phyloP scores from a whole-genome alignment of 2,113 vertebrate species.

The Copsychus sechellarum region DNA sequence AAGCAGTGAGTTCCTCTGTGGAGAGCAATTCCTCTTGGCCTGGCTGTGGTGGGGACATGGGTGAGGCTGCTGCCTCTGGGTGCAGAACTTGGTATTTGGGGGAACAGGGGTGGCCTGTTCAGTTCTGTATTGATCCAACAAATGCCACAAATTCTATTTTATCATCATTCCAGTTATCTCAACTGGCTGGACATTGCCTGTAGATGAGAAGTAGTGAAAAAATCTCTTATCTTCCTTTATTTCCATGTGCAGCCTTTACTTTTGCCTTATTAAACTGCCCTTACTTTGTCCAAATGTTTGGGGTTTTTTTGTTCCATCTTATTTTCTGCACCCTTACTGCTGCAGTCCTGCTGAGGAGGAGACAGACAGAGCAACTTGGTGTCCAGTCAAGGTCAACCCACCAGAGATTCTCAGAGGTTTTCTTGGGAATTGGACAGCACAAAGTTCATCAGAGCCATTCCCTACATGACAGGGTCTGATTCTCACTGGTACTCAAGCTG shows the following conservation, averaged over 20 bases:
- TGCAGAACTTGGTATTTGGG: background rate
- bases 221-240: background rate
- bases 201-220: background rate
- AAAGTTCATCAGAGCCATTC: background rate
- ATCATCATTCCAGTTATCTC: background rate
- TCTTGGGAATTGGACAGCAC: background rate
- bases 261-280: background rate
- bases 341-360: background rate
- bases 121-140: background rate
- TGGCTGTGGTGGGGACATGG: background rate
- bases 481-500: background rate
- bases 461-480: background rate
- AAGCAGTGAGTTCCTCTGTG: background rate
- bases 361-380: background rate
- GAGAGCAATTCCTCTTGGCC: background rate
- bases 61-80: rapidly evolving
- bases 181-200: background rate
- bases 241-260: background rate
- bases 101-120: background rate
- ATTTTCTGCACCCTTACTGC: background rate
- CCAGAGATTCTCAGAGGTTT: background rate
- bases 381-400: background rate
- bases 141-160: background rate
- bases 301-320: background rate
- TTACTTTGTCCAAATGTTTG: background rate